These are phyloP conservation scores for Philereme vetulata DNA, from an alignment of 2,888 invertebrate genomes.

Conservation along the genomic window DNA sequence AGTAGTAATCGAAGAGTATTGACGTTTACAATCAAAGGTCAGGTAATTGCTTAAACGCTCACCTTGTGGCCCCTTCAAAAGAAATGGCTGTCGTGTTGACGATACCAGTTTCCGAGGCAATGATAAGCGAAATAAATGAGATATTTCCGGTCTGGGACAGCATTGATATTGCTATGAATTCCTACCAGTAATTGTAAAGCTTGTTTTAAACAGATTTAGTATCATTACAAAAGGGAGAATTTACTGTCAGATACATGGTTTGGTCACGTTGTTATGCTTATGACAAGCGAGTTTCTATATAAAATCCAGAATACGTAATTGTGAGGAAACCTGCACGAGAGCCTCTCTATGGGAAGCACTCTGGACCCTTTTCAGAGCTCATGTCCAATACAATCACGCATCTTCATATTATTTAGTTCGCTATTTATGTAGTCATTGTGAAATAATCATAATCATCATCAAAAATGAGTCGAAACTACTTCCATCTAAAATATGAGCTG, in stretches of 20 bases:
- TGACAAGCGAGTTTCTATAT: not conserved
- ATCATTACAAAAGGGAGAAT: conserved; percentile 2
- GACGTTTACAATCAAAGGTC: too few species aligned
- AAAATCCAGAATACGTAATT: too few species aligned
- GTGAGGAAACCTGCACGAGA: too few species aligned
- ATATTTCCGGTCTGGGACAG: conserved; percentile 57
- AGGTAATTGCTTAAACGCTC: conserved; percentile 18
- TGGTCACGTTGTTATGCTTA: not conserved
- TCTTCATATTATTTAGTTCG: too few species aligned
- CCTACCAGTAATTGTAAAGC: conserved; percentile 44
- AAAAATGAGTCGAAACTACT: too few species aligned
- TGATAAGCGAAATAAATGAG: conserved; percentile 73
- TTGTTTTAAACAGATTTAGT: conserved; percentile 34
- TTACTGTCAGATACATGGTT: conserved; percentile 4
- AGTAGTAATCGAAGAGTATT: too few species aligned
- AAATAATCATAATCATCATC: too few species aligned
- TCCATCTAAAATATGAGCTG: too few species aligned
- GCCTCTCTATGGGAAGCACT: too few species aligned
- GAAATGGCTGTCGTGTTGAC: conserved; percentile 63
- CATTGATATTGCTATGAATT: conserved; percentile 56
- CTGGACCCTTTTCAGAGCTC: too few species aligned
- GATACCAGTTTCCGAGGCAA: conserved; percentile 62
- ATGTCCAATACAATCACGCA: too few species aligned
- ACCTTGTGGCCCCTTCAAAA: conserved; percentile 46
- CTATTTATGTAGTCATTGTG: too few species aligned